Evolutionary conservation across 2,888 invertebrate genomes (phyloP), one percentile per base, ranked within the genome.

Genomic region (Rhamnusium bicolor): DNA sequence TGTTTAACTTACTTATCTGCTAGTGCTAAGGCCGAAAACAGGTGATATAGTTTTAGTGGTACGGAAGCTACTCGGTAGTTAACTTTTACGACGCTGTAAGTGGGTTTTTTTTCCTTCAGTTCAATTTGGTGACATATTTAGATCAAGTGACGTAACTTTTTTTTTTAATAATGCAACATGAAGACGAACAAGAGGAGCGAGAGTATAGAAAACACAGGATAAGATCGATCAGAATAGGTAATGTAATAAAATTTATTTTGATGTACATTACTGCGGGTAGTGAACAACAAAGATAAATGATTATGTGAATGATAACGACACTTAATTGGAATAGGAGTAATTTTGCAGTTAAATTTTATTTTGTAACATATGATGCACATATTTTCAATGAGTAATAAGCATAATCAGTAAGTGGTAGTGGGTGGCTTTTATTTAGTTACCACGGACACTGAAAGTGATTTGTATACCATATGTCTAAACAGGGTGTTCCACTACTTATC

Each of bases 211-310:
- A 68, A 6, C 66, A 58, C 16, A 73, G 77, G 18, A 71, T 75
- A 60, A 75, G 56, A 66, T 77, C 77, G 18, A 72, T 77, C 16
- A 71, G 77, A 65, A 77, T 77, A 70, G 77, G 77, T 77, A 71
- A 68, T 56, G 8, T 53, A 47, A 47, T 27, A n/a, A 62, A 54
- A 16, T 5, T 29, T 14, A 16, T 27, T 29, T 56, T 7, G 1
- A 54, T 24, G n/a, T 24, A 24, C 24, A 32, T 32, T 10, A 6
- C 32, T n/a, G n/a, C n/a, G n/a, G n/a, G n/a, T n/a, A n/a, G n/a
- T n/a, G n/a, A n/a, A n/a, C n/a, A n/a, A n/a, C n/a, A n/a, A n/a
- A n/a, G n/a, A n/a, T n/a, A n/a, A n/a, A n/a, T n/a, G n/a, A n/a
- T n/a, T n/a, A n/a, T n/a, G n/a, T n/a, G n/a, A n/a, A n/a, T n/a